Evolutionary conservation across 2,797 vertebrate genomes (phyloP).

Genomic region (Tragopan temminckii): DNA sequence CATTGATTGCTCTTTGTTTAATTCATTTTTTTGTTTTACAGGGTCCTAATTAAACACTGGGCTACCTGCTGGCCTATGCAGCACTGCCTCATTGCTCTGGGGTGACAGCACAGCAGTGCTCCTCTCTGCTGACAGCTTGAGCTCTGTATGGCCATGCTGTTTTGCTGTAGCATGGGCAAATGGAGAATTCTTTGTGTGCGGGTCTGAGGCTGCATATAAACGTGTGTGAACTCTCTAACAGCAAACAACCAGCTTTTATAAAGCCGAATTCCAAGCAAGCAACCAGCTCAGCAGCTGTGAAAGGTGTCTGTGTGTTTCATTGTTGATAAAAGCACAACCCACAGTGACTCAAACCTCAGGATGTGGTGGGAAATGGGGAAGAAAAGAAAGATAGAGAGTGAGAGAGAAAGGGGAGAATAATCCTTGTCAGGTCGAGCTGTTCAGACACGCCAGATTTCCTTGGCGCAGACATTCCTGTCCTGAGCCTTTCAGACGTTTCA

Average conservation of each 20-base stretch:
- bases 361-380: not conserved
- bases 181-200: slow-evolving; percentile 35
- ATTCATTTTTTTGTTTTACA: not conserved
- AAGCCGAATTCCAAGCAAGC: slow-evolving; percentile 39
- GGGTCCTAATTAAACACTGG: not conserved
- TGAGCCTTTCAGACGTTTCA: not conserved
- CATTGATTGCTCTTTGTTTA: not conserved
- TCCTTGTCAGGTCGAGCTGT: slow-evolving; percentile 2
- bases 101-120: not conserved
- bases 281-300: slow-evolving; percentile 10
- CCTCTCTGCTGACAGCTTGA: not conserved
- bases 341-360: slow-evolving; percentile 29
- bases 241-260: slow-evolving; percentile 22
- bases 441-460: slow-evolving; percentile 40
- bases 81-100: not conserved
- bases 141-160: not conserved
- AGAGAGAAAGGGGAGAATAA: not conserved
- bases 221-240: slow-evolving; percentile 8
- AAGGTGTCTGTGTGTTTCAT: slow-evolving; percentile 19
- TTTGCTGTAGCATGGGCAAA: not conserved
- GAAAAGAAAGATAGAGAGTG: slow-evolving; percentile 14
- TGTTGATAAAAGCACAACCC: slow-evolving; percentile 9
- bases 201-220: not conserved
- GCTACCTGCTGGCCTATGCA: not conserved
- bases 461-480: slow-evolving; percentile 26